phyloP scores from a whole-genome alignment of 2,113 vertebrate species.

The Amia ocellicauda region DNA sequence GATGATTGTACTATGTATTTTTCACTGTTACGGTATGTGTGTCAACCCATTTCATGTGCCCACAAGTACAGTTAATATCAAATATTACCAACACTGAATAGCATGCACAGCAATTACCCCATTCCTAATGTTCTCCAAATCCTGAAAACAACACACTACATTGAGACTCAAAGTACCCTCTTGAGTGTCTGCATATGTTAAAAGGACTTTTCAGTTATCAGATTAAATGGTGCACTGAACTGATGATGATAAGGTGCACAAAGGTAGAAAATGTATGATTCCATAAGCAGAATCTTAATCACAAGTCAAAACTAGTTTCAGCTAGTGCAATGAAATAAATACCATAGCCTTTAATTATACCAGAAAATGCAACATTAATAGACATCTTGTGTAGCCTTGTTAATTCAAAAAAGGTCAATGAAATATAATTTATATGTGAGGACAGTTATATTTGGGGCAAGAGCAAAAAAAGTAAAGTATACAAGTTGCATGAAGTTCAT shows the following conservation, averaged over 20 bases:
- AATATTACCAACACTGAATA: too few relatives aligned
- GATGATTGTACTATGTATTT: too few relatives aligned
- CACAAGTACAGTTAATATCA: too few relatives aligned
- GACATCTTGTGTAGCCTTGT: constrained; percentile 69
- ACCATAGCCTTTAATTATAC: constrained; percentile 71
- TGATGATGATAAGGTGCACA: too few relatives aligned
- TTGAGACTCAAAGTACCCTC: constrained; percentile 19
- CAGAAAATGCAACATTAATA: constrained; percentile 72
- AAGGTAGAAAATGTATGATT: too few relatives aligned
- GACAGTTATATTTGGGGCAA: constrained; percentile 34
- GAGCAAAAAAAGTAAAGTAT: constrained; percentile 30
- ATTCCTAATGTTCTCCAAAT: constrained; percentile 22
- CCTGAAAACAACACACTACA: constrained; percentile 48
- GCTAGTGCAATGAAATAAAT: constrained; percentile 60
- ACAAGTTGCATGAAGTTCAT: constrained; percentile 19
- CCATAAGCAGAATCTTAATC: constrained; percentile 51
- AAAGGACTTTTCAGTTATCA: too few relatives aligned
- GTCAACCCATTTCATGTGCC: too few relatives aligned
- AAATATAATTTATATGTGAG: constrained; percentile 51
- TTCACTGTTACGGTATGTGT: too few relatives aligned
- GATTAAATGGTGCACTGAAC: too few relatives aligned
- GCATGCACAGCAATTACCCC: too few relatives aligned
- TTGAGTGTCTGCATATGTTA: too few relatives aligned
- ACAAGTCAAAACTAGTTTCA: constrained; percentile 51
- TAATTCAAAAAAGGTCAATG: constrained; percentile 60